Evolutionary conservation across 2,888 invertebrate genomes (phyloP).

Genomic region (Campoplex nolae): DNA sequence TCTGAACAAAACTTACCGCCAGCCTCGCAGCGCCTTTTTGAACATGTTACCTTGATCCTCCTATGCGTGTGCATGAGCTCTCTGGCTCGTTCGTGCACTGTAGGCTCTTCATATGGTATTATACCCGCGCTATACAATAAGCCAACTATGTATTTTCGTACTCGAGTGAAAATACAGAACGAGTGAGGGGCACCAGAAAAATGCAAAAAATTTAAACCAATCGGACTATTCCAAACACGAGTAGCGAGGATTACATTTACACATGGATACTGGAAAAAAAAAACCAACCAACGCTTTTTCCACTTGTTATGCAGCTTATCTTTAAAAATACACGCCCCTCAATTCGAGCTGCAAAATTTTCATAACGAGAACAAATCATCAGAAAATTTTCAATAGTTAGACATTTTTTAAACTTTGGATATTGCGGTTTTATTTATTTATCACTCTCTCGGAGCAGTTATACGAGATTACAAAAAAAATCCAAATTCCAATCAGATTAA

Average conservation of each 20-base stretch:
- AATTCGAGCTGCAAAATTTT: not conserved
- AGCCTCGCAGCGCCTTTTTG: constrained; percentile 69
- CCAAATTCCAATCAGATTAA: not conserved
- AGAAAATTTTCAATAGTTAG: not conserved
- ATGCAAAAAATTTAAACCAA: constrained; percentile 55
- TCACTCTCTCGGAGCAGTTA: too few species aligned
- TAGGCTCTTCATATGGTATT: not conserved
- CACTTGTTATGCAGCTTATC: not conserved
- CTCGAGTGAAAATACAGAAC: constrained; percentile 39
- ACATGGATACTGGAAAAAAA: not conserved
- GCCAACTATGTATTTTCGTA: constrained; percentile 48
- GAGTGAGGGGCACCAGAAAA: constrained; percentile 21
- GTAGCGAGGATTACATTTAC: constrained; percentile 39
- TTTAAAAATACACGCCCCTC: not conserved
- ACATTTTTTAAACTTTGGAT: not conserved
- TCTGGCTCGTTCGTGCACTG: not conserved
- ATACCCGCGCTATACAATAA: constrained; percentile 20
- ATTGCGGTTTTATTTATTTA: too few species aligned
- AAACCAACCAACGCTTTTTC: not conserved
- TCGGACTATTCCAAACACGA: constrained; percentile 44
- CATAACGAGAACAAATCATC: not conserved
- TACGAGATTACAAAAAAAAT: not conserved
- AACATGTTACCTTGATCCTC: constrained; percentile 32
- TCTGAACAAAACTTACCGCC: constrained; percentile 61
- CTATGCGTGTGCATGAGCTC: constrained; percentile 22